These are phyloP conservation scores for Pituophis catenifer DNA, from an alignment of 2,113 vertebrate species.

Conservation along the genomic window DNA sequence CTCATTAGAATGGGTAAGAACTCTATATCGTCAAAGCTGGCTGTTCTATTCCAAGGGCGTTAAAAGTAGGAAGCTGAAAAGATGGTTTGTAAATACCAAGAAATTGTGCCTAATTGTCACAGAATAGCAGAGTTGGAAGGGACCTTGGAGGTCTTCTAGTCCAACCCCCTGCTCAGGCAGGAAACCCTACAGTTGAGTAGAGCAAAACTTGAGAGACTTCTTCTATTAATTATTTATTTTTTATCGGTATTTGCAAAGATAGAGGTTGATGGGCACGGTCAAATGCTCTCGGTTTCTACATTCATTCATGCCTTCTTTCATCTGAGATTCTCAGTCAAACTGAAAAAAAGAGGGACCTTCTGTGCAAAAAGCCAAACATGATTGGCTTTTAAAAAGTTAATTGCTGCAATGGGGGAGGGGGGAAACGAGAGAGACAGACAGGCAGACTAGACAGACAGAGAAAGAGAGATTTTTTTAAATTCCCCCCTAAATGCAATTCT, in stretches of 20 bases:
- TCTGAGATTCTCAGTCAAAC: not conserved
- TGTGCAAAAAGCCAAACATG: not conserved
- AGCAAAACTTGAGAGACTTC: not conserved
- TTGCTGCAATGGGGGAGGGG: not conserved
- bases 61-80: not conserved
- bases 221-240: not conserved
- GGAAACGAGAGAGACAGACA: not conserved
- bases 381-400: not conserved
- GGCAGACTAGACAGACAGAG: no score
- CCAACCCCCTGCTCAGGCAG: not conserved
- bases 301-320: not conserved
- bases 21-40: not conserved
- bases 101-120: not conserved
- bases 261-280: not conserved
- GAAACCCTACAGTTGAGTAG: not conserved
- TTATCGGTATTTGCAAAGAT: not conserved
- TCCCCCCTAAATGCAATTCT: not conserved
- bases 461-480: no score
- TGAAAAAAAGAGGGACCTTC: not conserved
- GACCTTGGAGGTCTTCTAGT: not conserved
- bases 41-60: not conserved
- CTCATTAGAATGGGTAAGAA: not conserved
- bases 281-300: not conserved
- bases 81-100: conserved; percentile 10
- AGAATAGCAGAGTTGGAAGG: not conserved